Base-by-base conservation (phyloP, 1,140 invertebrate species). In the Musca domestica region DNA sequence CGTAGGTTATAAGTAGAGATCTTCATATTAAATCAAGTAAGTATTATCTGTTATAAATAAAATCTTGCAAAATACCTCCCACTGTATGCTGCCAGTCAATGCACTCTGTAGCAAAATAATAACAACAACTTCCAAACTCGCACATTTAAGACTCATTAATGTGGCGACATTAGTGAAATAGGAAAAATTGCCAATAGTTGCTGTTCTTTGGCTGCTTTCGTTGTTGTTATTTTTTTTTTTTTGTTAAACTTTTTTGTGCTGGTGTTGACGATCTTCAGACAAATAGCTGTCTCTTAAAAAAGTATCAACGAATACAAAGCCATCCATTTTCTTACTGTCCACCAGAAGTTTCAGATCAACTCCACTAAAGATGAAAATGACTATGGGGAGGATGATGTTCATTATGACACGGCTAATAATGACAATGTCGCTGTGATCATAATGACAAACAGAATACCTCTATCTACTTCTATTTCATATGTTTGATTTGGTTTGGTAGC, bases 161-260 rank as follows among this genome's bases (percentile, higher is more conserved):
- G 48, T 64, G 63, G 63, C 63, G 63, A 64, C 63, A 64, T 64
- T 64, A 20, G 63, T 64, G 34, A 64, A 64, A 64, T 64, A 48
- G 46, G 63, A 64, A 61, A 61, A 64, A 64, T 64, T 51, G 34
- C 41, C 63, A 64, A 64, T 51, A 25, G 46, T 64, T 64, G 6
- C 15, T 64, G 34, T 41, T 64, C 19, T 64, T 15, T 64, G 41
- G 56, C 22, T 61, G 22, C 27, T 61, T 19, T 27, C 22, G 7
- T 61, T 34, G 56, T 61, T 61, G 56, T 10, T 25, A 20, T 14
- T 20, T 20, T 64, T 64, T 41, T 2, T 41, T 46, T 64, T 10
- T 27, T 48, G 3, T 7, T 46, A 3, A 12, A 2, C 19, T 47
- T 51, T 34, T 61, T 34, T 10, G 15, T 61, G 6, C 6, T 34